These are phyloP conservation scores for Porites lobata DNA, from an alignment of 92 coral and sea anemone genomes.

Conservation along the genomic window DNA sequence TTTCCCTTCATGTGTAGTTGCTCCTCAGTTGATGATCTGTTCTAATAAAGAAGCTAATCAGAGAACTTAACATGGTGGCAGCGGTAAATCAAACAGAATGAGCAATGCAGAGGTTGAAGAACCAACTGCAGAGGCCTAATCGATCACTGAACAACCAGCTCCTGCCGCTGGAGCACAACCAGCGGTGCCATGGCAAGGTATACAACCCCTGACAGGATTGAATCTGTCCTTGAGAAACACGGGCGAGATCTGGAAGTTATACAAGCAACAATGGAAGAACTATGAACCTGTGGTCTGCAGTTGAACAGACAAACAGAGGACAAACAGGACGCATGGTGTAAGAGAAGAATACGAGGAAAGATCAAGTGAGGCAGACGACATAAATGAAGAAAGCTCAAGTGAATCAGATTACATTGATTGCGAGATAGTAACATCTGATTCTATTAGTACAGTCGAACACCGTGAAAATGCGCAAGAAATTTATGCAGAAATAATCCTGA, in stretches of 20 bases:
- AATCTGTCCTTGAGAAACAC: constrained; percentile 15
- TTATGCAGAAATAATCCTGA: constrained; percentile 54
- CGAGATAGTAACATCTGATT: constrained; percentile 41
- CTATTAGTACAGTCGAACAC: constrained; percentile 27
- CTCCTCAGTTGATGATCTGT: neutral
- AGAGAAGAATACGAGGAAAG: no score
- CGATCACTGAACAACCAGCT: neutral
- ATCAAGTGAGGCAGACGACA: neutral
- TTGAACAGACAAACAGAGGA: constrained; percentile 58
- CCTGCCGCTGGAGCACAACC: neutral
- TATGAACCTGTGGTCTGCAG: constrained; percentile 37
- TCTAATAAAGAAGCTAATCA: neutral
- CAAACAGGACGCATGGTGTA: no score
- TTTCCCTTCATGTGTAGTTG: neutral
- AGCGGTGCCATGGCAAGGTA: neutral
- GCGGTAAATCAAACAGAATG: neutral
- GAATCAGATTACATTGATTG: constrained; percentile 40
- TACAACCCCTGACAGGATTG: constrained; percentile 8
- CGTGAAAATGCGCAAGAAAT: constrained; percentile 49
- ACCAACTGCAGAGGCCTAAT: neutral
- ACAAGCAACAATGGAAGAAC: constrained; percentile 66
- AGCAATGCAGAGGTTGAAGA: neutral
- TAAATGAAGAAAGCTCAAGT: neutral
- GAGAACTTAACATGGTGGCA: neutral
- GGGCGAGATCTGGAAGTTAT: constrained; percentile 41